Conservation (phyloP, 2,888 invertebrate species). For the Melanchra persicariae region DNA sequence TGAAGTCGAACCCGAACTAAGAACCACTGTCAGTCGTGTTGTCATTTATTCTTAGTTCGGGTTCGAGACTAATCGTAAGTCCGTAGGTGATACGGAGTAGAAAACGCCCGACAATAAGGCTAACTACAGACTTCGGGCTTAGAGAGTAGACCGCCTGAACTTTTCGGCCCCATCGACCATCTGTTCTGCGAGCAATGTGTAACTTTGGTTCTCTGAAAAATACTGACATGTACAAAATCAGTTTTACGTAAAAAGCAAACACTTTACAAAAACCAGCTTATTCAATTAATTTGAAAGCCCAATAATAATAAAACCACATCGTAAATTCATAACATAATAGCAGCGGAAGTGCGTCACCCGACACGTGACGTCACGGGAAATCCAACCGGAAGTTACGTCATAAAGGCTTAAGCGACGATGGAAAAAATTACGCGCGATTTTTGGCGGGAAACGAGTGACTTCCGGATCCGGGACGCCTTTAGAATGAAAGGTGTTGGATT, state of each 20-base stretch:
- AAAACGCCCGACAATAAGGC: no score
- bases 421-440: slow-evolving; percentile 86
- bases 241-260: neutral
- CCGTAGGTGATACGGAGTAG: no score
- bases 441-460: slow-evolving; percentile 84
- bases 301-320: slow-evolving; percentile 46
- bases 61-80: no score
- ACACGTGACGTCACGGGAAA: slow-evolving; percentile 82
- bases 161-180: no score
- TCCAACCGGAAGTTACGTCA: slow-evolving; percentile 83
- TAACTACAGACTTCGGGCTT: no score
- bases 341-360: slow-evolving; percentile 71
- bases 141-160: no score
- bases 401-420: slow-evolving; percentile 84
- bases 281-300: slow-evolving; percentile 37
- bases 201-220: no score
- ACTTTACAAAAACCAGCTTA: neutral
- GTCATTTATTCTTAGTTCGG: no score
- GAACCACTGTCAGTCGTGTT: no score
- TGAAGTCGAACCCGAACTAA: no score
- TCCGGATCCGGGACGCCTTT: slow-evolving; percentile 78
- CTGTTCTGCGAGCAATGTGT: no score
- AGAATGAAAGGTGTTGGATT: slow-evolving; percentile 70
- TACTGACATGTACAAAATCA: no score
- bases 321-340: slow-evolving; percentile 52